A percentile compares a stretch with the other conserved stretches of the same genome.
phyloP scores from a whole-genome alignment of 2,888 invertebrate species.

The Chaetoderma sp. region DNA sequence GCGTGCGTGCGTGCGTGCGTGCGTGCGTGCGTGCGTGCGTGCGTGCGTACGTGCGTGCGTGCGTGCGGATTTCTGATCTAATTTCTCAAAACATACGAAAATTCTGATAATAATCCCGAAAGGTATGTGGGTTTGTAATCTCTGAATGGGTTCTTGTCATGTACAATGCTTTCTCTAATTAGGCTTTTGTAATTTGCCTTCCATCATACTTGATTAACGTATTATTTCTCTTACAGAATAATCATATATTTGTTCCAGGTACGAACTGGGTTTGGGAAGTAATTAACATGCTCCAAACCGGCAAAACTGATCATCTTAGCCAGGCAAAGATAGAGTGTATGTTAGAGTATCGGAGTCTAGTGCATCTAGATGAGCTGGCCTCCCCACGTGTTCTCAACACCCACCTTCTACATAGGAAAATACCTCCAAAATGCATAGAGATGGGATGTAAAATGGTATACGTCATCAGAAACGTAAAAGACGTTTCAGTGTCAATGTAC shows the following conservation, averaged over 20 bases:
- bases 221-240: too few species aligned
- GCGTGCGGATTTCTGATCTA: too few species aligned
- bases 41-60: too few species aligned
- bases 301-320: neutral
- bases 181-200: too few species aligned
- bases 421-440: neutral
- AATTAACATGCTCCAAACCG: neutral
- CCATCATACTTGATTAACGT: too few species aligned
- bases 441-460: neutral
- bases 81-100: too few species aligned
- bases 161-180: too few species aligned
- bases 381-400: constrained; percentile 3
- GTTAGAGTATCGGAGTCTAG: constrained; percentile 1
- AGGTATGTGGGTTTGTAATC: too few species aligned
- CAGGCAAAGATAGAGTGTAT: neutral
- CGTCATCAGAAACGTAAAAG: neutral
- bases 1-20: too few species aligned
- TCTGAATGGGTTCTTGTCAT: too few species aligned
- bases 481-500: neutral
- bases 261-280: constrained; percentile 7
- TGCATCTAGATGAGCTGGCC: neutral
- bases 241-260: neutral
- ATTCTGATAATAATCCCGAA: too few species aligned
- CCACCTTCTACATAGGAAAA: neutral
- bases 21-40: too few species aligned